Conservation (phyloP, 1,140 invertebrate species). For the Drosophila nikananu region DNA sequence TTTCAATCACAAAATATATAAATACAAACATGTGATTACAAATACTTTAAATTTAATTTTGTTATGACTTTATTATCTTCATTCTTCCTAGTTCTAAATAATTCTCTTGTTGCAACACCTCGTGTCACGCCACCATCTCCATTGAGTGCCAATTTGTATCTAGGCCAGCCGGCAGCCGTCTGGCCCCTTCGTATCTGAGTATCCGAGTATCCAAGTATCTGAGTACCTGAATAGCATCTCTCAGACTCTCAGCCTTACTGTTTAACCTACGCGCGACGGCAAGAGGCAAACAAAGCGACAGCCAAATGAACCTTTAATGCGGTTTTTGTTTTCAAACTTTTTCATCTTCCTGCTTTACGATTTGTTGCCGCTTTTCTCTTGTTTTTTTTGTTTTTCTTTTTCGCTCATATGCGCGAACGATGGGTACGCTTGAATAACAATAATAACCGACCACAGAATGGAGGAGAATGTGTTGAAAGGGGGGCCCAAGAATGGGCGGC, state of each 20-base stretch:
- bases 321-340: constrained; percentile 66
- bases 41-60: neutral
- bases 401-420: constrained; percentile 17
- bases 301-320: constrained; percentile 81
- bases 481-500: constrained; percentile 65
- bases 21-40: neutral
- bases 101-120: neutral
- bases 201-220: constrained; percentile 16
- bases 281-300: constrained; percentile 75
- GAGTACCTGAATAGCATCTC: constrained; percentile 23
- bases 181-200: constrained; percentile 26
- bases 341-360: constrained; percentile 40
- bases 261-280: constrained; percentile 57
- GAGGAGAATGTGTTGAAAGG: constrained; percentile 57
- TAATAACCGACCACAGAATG: constrained; percentile 57
- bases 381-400: constrained; percentile 33
- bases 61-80: neutral
- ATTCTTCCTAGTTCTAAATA: too few species aligned
- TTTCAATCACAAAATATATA: neutral
- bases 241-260: constrained; percentile 28
- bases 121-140: constrained; percentile 37
- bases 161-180: constrained; percentile 46
- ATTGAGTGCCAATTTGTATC: constrained; percentile 53
- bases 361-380: constrained; percentile 31
- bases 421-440: constrained; percentile 49